Conservation (phyloP, 2,113 vertebrate species). For the Pardalotus punctatus region DNA sequence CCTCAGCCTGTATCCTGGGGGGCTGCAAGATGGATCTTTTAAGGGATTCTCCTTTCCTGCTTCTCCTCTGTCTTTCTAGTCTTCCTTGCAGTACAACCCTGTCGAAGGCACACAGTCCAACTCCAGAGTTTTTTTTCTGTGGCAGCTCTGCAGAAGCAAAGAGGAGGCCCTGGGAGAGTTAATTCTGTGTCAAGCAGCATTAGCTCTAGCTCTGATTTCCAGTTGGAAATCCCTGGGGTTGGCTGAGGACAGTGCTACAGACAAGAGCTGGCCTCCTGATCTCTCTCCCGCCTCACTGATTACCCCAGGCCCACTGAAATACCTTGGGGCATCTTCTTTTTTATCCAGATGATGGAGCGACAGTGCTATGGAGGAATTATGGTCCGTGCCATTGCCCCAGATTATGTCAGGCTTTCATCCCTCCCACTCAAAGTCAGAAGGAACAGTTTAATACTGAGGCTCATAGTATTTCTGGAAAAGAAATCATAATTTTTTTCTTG, state of each 20-base stretch:
- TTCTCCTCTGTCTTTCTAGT: not conserved
- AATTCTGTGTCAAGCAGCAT: constrained; percentile 66
- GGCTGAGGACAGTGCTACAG: constrained; percentile 29
- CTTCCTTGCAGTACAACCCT: not conserved
- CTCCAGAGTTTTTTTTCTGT: not conserved
- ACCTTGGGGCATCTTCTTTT: not conserved
- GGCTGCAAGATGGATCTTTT: not conserved
- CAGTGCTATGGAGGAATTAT: not conserved
- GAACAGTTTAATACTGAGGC: not conserved
- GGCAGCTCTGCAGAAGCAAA: constrained; percentile 16
- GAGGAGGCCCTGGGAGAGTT: constrained; percentile 30
- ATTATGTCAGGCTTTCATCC: not conserved
- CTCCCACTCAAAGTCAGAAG: not conserved
- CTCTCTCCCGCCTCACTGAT: not conserved
- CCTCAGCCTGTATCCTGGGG: not conserved
- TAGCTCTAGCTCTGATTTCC: constrained; percentile 54
- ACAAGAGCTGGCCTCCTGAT: not conserved
- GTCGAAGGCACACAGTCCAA: not conserved
- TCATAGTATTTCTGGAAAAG: not conserved
- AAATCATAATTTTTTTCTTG: not conserved
- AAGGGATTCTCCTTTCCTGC: not conserved
- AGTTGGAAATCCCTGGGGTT: constrained; percentile 53
- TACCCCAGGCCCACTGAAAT: not conserved
- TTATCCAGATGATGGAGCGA: not conserved
- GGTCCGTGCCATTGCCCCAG: not conserved